Conservation (phyloP, 1,140 invertebrate genomes). For the Steinernema feltiae region DNA sequence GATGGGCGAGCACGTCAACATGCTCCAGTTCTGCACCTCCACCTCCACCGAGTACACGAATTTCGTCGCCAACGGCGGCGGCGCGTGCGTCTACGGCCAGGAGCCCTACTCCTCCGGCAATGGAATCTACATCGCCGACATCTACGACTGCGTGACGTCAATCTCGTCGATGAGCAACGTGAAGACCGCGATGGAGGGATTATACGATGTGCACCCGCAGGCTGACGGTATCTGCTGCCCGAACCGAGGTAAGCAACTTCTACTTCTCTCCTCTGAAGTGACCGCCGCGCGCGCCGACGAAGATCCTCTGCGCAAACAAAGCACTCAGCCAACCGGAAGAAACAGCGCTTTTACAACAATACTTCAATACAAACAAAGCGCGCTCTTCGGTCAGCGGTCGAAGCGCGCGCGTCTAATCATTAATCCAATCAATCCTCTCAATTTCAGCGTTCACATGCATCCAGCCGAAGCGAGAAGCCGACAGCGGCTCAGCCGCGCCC, state of each 20-base stretch:
- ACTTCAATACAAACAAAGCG: background rate
- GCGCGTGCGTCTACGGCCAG: conserved; percentile 48
- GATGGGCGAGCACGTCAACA: conserved; percentile 57
- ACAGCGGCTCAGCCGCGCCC: conserved; percentile 49
- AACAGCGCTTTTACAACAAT: background rate
- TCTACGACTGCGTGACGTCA: conserved; percentile 51
- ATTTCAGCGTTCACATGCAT: conserved; percentile 55
- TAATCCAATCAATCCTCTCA: background rate
- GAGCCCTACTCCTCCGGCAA: conserved; percentile 49
- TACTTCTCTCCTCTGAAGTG: background rate
- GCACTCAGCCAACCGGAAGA: background rate
- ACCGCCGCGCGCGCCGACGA: background rate
- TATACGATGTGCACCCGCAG: conserved; percentile 52
- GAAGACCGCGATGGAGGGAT: conserved; percentile 52
- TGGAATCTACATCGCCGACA: conserved; percentile 51
- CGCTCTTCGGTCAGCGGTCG: too few species aligned
- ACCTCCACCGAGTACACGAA: conserved; percentile 50
- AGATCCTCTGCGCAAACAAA: background rate
- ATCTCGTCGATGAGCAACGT: conserved; percentile 50
- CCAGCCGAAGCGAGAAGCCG: conserved; percentile 56
- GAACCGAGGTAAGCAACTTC: conserved; percentile 44
- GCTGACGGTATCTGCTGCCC: conserved; percentile 54
- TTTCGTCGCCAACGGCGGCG: conserved; percentile 52
- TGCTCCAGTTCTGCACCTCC: conserved; percentile 51
- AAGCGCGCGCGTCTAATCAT: too few species aligned